Conservation (phyloP, 2,888 invertebrate genomes). For the Heliconius cydno region DNA sequence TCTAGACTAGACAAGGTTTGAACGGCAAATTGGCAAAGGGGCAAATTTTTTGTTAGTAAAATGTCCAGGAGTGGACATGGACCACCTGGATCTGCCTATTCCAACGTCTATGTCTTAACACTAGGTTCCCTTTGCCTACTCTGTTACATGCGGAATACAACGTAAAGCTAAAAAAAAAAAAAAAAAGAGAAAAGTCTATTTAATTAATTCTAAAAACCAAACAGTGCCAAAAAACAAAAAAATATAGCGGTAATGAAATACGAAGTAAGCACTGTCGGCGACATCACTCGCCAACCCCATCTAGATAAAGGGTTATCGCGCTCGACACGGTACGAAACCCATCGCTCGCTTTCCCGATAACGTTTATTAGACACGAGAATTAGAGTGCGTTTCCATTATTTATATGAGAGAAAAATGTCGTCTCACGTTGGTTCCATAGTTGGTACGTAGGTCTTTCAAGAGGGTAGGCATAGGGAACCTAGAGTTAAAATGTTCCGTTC, state of each 20-base stretch:
- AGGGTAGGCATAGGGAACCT: no score
- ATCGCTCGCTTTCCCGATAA: conserved; percentile 74
- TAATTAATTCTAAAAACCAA: background rate
- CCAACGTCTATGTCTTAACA: no score
- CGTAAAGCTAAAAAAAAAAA: no score
- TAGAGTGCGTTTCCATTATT: conserved; percentile 42
- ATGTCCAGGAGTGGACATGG: no score
- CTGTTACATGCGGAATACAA: no score
- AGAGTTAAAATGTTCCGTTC: no score
- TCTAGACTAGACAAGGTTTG: no score
- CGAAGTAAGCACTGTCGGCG: conserved; percentile 59
- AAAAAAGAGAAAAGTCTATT: background rate
- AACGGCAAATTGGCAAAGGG: no score
- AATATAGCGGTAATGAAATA: conserved; percentile 72
- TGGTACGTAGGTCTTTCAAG: no score
- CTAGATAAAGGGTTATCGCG: conserved; percentile 78
- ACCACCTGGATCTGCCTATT: no score
- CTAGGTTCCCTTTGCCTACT: no score
- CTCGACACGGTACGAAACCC: conserved; percentile 65
- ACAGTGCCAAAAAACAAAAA: conserved; percentile 49
- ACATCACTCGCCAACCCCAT: conserved; percentile 71
- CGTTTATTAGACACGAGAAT: conserved; percentile 70
- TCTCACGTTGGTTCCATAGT: background rate
- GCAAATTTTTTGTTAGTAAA: no score
- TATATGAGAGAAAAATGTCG: background rate